Base-by-base conservation (phyloP, 1,140 invertebrate genomes). In the Drosophila punjabiensis region DNA sequence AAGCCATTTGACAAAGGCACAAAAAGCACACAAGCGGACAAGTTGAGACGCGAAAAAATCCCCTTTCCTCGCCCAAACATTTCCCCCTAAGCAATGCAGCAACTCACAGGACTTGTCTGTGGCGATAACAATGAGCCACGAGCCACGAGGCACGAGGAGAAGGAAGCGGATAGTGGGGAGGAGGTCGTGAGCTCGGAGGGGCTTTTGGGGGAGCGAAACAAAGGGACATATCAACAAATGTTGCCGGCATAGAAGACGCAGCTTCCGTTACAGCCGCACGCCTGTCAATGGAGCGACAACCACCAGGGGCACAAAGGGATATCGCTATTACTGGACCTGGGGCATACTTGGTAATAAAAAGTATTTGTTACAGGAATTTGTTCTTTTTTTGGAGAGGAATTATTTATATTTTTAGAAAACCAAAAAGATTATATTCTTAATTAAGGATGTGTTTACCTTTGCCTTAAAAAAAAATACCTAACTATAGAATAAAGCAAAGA, bases 11-110 rank as follows among this genome's bases (percentile, higher is more conserved):
- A 89, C 78, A 89, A 76, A 73, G 64, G 81, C 55, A 77, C 63
- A 77, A 84, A 84, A 77, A 71, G 77, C 84, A 79, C 83, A 75
- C 76, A 77, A 88, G 80, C 77, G 71, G 71, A 88, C 71, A 82
- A 82, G 75, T 82, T 87, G 76, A 88, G 84, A 81, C 79, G 73
- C 80, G 61, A 67, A 76, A 63, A 86, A 82, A 65, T 79, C 63
- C 69, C 66, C 75, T 33, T 50, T 35, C 45, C 63, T 32, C 32
- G 9, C 35, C 28, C 68, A n/a, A 62, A 39, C 43, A 33, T 16
- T 30, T 9, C 37, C 55, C 67, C 35, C 20, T 11, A 50, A 50
- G 60, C 67, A 55, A 60, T 82, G 81, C 69, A 83, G 65, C 56
- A 61, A 48, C 53, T 62, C 67, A 68, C 20, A 61, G 76, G 65